Conservation (phyloP, 2,113 vertebrate genomes). For the Sapayoa aenigma region DNA sequence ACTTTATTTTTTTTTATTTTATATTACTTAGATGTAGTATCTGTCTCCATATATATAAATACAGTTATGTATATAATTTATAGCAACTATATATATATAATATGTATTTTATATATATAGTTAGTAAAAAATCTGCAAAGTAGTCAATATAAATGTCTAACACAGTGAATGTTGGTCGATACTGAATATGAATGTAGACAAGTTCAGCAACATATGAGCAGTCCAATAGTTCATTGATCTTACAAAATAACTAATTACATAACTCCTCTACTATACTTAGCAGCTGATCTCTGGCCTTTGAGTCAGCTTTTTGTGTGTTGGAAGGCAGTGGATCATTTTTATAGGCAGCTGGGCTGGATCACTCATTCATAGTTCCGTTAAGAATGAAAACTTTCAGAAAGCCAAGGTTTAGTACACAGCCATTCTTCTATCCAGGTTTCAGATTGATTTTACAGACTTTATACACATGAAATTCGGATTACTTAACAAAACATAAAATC, state of each 20-base stretch:
- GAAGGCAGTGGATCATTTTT: not conserved
- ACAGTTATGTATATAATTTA: too few relatives aligned
- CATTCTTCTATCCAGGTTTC: not conserved
- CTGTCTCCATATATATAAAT: too few relatives aligned
- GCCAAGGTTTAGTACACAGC: not conserved
- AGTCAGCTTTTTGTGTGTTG: not conserved
- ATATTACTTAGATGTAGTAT: not conserved
- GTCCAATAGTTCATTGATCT: not conserved
- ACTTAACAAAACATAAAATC: not conserved
- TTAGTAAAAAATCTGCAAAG: not conserved
- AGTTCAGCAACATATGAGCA: not conserved
- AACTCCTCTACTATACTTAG: not conserved
- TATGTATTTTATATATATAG: too few relatives aligned
- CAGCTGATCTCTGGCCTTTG: not conserved
- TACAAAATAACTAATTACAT: not conserved
- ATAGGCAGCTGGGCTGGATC: not conserved
- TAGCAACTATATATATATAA: too few relatives aligned
- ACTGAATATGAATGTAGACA: not conserved
- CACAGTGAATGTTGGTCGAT: not conserved
- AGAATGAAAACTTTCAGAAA: not conserved
- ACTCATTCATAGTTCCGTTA: not conserved
- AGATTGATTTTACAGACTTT: not conserved
- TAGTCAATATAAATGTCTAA: not conserved
- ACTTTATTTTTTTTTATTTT: not conserved
- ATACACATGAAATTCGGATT: not conserved